A percentile compares a stretch with the other conserved stretches of the same genome.
Conservation (phyloP, 2,113 vertebrate genomes). For the Zapornia atra region DNA sequence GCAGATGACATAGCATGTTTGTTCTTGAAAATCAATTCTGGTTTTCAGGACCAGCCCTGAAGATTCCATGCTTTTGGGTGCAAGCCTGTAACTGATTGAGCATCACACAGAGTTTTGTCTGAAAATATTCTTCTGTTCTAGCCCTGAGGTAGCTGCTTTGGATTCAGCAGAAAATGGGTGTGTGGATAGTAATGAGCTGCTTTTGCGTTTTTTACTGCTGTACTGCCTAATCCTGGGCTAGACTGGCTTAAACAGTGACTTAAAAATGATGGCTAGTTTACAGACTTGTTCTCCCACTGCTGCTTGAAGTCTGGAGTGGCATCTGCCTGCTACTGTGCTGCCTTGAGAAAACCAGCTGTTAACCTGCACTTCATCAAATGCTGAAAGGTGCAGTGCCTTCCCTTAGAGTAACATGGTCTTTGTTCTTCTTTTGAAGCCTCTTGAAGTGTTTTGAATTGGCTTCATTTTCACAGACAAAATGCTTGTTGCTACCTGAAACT, state of each 20-base stretch:
- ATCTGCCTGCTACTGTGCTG: not conserved
- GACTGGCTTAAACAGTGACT: not conserved
- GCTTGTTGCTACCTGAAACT: slow-evolving; percentile 26
- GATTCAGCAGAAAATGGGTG: not conserved
- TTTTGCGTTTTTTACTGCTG: not conserved
- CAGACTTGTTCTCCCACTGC: not conserved
- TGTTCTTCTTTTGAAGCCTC: slow-evolving; percentile 51
- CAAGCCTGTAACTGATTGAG: not conserved
- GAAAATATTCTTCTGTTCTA: not conserved
- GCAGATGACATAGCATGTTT: accelerated
- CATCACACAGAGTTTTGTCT: not conserved
- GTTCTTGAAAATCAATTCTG: not conserved
- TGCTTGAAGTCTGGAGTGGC: not conserved
- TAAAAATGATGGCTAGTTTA: not conserved
- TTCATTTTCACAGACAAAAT: slow-evolving; percentile 18
- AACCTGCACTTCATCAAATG: slow-evolving; percentile 13
- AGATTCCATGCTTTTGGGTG: not conserved
- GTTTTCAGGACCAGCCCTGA: not conserved
- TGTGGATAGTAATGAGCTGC: not conserved
- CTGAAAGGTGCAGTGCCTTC: slow-evolving; percentile 28
- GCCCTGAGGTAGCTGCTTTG: not conserved
- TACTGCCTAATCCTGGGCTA: not conserved
- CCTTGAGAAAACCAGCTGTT: slow-evolving; percentile 35
- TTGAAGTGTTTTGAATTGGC: slow-evolving; percentile 34
- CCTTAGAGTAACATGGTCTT: slow-evolving; percentile 16